Base-by-base conservation (phyloP, 92 coral and sea anemone species). In the Epizoanthus ramosus region DNA sequence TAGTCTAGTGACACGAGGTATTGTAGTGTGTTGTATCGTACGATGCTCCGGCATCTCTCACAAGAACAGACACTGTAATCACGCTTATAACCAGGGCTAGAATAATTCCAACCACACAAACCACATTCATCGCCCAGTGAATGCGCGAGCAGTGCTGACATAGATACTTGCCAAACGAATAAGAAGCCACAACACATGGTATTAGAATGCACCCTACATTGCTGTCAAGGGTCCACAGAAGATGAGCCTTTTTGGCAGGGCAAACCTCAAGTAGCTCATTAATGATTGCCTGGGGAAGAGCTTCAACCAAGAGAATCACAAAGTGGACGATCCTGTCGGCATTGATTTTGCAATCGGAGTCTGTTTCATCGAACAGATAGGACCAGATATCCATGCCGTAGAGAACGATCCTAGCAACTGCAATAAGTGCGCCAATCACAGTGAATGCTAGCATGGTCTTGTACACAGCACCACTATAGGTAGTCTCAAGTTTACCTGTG, bases 351-450 rank as follows among this genome's bases (percentile, higher is more conserved):
- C 17, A 8, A 0, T 33, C 59, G 4, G 64, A 31, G 8, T 54
- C 63, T 8, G n/a, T 57, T 57, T 71, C 45, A 12, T 71, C 14
- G 1, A 28, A 6, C 18, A 28, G 0, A 12, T 2, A 17, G 13
- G 31, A 28, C 31, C 31, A 28, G 14, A 75, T 75, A 8, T 75
- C 67, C 80, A 58, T 28, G 61, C 4, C 8, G 25, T 47, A 57
- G 31, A 75, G 54, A 58, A 18, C 13, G 4, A 58, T 75, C 80
- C 18, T 75, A 2, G 68, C 67, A 31, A 75, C 28, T 18, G 80
- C 68, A 2, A 75, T 4, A 41, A 75, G 12, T 2, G 80, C 18
- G n/a, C 80, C 80, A 5, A 58, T 18, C n/a, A 75, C 59, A 24
- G 37, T 63, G 0, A 43, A 28, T 8, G 68, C 25, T 24, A 75